A percentile compares a stretch with the other conserved stretches of the same genome.
Conservation (phyloP, 2,888 invertebrate species). For the Harpalus rubripes region DNA sequence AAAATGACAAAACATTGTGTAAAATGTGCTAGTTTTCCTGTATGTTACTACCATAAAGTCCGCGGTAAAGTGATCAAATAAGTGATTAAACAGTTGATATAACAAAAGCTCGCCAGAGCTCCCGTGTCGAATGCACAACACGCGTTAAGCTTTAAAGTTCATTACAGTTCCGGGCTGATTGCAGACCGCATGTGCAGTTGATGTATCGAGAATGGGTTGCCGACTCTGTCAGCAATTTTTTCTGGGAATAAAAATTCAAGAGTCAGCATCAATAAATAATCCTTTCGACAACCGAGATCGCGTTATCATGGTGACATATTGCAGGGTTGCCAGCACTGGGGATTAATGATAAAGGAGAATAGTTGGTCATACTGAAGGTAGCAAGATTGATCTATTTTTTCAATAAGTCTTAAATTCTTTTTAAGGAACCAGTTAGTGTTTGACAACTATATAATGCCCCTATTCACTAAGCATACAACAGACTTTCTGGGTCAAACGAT, state of each 20-base stretch:
- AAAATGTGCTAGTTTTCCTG: background rate
- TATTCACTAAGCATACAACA: too few species aligned
- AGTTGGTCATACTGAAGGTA: background rate
- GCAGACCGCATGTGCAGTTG: conserved; percentile 10
- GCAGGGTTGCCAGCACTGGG: conserved; percentile 42
- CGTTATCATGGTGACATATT: conserved; percentile 58
- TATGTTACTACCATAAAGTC: background rate
- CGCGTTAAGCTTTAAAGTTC: conserved; percentile 40
- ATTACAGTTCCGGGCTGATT: conserved; percentile 23
- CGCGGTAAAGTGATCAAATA: conserved; percentile 4
- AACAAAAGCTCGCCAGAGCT: conserved; percentile 13
- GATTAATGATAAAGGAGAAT: conserved; percentile 59
- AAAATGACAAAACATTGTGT: too few species aligned
- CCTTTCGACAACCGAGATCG: conserved; percentile 48
- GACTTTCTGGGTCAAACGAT: too few species aligned
- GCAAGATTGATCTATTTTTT: too few species aligned
- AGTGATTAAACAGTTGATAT: conserved; percentile 9
- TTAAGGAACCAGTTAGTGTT: too few species aligned
- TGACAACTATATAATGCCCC: too few species aligned
- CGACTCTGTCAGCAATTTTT: conserved; percentile 47
- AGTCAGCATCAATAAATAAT: conserved; percentile 58
- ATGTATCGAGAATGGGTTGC: conserved; percentile 42
- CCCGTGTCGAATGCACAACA: conserved; percentile 10
- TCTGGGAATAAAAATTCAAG: conserved; percentile 56
- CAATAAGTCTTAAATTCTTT: too few species aligned